Percentiles rank a stretch among this genome's conserved stretches.
Conservation (phyloP, 2,888 invertebrate genomes). For the Caprella mutica region DNA sequence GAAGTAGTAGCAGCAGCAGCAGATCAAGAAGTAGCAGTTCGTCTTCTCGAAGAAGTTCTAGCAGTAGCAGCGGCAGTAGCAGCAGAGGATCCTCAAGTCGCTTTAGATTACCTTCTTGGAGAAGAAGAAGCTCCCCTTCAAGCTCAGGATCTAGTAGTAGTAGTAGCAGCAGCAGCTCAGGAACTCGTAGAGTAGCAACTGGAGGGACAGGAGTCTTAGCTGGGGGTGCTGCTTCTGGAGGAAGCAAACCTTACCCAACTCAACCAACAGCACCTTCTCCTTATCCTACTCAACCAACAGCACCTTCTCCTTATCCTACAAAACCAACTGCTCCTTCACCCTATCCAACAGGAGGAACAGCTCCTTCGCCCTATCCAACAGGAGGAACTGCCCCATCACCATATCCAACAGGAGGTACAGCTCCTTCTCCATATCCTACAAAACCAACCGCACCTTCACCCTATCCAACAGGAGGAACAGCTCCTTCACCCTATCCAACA, state of each 20-base stretch:
- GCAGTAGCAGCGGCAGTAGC: neutral
- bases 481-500: constrained; percentile 13
- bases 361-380: neutral
- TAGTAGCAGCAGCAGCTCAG: neutral
- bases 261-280: neutral
- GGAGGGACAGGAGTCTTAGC: neutral
- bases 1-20: neutral
- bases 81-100: neutral
- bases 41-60: neutral
- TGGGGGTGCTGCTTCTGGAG: constrained; percentile 7
- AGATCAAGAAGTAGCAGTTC: neutral
- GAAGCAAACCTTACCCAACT: neutral
- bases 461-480: constrained; percentile 10
- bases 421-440: constrained; percentile 6
- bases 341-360: constrained; percentile 1
- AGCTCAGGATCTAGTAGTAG: neutral
- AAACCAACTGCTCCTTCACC: neutral
- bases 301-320: neutral
- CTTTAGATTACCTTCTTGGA: too few species aligned
- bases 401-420: too few species aligned
- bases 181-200: neutral
- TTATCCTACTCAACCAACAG: neutral
- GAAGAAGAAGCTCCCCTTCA: neutral
- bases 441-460: constrained; percentile 7
- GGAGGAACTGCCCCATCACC: neutral